These are phyloP conservation scores for Microplitis deprimator DNA, from an alignment of 2,888 invertebrate genomes.

Conservation along the genomic window DNA sequence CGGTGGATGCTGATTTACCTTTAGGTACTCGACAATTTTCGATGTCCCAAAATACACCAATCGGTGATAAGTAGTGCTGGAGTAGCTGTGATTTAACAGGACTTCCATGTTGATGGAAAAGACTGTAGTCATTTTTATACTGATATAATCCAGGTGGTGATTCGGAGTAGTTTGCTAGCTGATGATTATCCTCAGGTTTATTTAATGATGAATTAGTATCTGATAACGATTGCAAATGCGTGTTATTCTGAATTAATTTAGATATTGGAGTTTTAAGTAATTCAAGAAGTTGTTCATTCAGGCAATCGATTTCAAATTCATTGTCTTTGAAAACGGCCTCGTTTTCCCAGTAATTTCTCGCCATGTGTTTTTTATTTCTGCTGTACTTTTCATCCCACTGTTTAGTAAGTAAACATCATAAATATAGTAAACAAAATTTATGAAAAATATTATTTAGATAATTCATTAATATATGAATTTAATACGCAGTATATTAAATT, in stretches of 20 bases:
- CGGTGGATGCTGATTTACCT: conserved; percentile 84
- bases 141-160: conserved; percentile 41
- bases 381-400: conserved; percentile 11
- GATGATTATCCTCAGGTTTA: conserved; percentile 28
- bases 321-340: background rate
- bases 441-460: background rate
- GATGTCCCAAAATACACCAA: conserved; percentile 95
- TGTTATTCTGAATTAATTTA: conserved; percentile 43
- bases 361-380: conserved; percentile 21
- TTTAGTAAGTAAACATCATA: background rate
- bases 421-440: background rate
- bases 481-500: background rate
- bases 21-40: conserved; percentile 91
- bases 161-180: conserved; percentile 8
- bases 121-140: conserved; percentile 57
- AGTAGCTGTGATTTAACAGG: conserved; percentile 55
- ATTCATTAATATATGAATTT: background rate
- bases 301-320: conserved; percentile 60
- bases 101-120: conserved; percentile 57
- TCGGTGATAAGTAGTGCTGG: conserved; percentile 75
- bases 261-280: conserved; percentile 53
- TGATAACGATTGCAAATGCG: conserved; percentile 50
- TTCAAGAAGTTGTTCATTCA: conserved; percentile 62
- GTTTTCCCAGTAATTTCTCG: conserved; percentile 25
- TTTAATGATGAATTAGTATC: conserved; percentile 54